These are phyloP conservation scores for Gallinago nigripennis DNA, from an alignment of 2,797 vertebrate species.

Conservation along the genomic window DNA sequence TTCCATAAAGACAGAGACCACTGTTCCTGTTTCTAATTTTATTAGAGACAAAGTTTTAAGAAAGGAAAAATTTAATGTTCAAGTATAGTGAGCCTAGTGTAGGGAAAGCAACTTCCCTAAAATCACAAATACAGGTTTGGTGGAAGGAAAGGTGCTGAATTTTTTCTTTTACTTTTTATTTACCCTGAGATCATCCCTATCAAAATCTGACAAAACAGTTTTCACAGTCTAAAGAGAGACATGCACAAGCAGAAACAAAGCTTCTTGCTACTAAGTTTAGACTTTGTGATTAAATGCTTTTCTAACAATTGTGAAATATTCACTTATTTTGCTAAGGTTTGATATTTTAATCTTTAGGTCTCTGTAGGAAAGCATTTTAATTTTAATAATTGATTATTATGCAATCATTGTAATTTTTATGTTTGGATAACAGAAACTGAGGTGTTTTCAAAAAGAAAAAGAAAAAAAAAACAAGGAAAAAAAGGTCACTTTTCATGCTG, in stretches of 20 bases:
- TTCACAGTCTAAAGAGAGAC: neutral
- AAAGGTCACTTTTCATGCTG: neutral
- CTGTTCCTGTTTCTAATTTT: neutral
- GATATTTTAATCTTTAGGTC: neutral
- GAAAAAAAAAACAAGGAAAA: fast-evolving
- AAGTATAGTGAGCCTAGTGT: neutral
- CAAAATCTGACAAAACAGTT: neutral
- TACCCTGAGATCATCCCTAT: neutral
- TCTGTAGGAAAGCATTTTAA: neutral
- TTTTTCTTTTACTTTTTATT: neutral
- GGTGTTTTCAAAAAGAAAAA: neutral
- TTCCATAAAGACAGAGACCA: neutral
- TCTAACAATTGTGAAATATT: neutral
- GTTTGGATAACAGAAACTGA: neutral
- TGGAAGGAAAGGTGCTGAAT: fast-evolving
- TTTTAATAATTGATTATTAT: neutral
- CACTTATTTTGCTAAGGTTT: neutral
- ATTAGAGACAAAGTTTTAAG: neutral
- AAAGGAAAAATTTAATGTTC: neutral
- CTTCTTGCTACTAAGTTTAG: neutral
- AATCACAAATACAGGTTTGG: neutral
- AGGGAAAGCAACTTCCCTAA: neutral
- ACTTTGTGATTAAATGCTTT: neutral
- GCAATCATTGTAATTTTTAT: neutral
- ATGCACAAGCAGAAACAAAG: neutral